These are phyloP conservation scores for Empidonax alnorum DNA, from an alignment of 2,113 vertebrate genomes.

Conservation along the genomic window DNA sequence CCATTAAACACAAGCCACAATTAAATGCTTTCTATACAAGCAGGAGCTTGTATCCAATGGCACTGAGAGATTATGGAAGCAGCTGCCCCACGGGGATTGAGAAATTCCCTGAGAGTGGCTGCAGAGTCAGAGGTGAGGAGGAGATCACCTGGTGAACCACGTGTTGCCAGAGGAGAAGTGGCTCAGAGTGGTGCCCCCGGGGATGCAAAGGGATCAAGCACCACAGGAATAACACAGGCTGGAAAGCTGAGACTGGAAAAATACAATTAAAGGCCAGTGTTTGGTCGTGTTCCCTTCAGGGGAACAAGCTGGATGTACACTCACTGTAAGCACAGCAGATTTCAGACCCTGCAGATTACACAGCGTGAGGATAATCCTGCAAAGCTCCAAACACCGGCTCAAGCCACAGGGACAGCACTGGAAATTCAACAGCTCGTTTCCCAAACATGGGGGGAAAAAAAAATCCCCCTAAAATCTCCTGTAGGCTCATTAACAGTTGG, in stretches of 20 bases:
- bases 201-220: background rate
- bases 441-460: background rate
- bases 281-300: background rate
- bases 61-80: background rate
- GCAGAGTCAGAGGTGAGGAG: background rate
- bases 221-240: background rate
- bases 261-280: background rate
- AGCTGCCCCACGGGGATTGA: background rate
- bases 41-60: background rate
- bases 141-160: background rate
- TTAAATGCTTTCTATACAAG: background rate
- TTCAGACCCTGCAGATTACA: background rate
- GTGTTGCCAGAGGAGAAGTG: background rate
- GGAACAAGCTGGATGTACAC: background rate
- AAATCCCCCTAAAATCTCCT: background rate
- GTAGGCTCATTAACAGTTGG: fast-evolving
- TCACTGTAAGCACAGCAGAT: background rate
- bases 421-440: background rate
- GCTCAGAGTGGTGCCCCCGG: background rate
- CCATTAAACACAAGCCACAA: background rate
- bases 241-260: background rate
- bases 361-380: background rate
- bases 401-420: background rate
- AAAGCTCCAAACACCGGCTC: background rate
- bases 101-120: background rate